Percentiles rank a stretch among this genome's conserved stretches.
Evolutionary conservation across 1,140 invertebrate species (phyloP).

Genomic region (Episyrphus balteatus): DNA sequence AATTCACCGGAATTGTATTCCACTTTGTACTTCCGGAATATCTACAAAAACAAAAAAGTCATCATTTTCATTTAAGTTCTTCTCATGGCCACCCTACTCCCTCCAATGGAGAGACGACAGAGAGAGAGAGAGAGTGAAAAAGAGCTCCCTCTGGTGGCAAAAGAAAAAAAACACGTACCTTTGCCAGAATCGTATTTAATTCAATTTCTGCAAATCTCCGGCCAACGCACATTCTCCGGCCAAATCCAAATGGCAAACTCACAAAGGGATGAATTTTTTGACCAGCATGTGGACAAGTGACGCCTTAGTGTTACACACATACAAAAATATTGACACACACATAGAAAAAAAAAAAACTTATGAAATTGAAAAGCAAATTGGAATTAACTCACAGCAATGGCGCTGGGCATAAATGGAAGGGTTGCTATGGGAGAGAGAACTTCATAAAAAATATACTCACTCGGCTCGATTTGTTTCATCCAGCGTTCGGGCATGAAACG

Average conservation of each 20-base stretch:
- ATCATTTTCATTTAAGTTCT: background rate
- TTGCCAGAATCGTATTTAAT: conserved; percentile 57
- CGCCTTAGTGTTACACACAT: background rate
- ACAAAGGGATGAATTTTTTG: conserved; percentile 58
- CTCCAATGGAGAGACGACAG: background rate
- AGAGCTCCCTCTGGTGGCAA: background rate
- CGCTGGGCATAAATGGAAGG: background rate
- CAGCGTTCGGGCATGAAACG: conserved; percentile 68
- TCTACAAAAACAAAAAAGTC: conserved; percentile 38
- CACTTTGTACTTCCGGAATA: conserved; percentile 54
- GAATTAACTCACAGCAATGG: background rate
- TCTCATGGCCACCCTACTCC: too few species aligned
- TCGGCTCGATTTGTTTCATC: conserved; percentile 40
- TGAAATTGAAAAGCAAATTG: conserved; percentile 1
- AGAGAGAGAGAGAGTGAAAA: background rate
- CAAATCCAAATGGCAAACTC: conserved; percentile 71
- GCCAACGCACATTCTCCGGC: conserved; percentile 69
- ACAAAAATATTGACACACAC: background rate
- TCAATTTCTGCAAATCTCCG: conserved; percentile 71
- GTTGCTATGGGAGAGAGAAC: background rate
- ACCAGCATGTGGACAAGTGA: conserved; percentile 24
- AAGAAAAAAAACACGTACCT: conserved; percentile 22
- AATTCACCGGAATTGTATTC: conserved; percentile 50
- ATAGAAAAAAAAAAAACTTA: background rate
- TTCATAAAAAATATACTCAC: background rate